Evolutionary conservation across 2,113 vertebrate species (phyloP), one percentile per base, ranked within the genome.

Genomic region (Trachemys scripta): DNA sequence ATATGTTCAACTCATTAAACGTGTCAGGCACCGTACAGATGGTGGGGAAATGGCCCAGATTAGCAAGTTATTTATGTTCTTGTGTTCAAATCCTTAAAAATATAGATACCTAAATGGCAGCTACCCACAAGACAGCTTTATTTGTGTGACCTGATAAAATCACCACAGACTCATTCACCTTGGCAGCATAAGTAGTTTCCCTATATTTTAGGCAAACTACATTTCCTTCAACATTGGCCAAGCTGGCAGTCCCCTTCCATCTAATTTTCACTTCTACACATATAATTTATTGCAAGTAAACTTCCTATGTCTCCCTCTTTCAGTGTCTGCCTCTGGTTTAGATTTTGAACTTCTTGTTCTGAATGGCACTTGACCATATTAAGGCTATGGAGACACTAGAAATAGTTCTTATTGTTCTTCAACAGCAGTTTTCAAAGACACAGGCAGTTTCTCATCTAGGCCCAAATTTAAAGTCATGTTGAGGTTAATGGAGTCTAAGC

Each of bases 1-100:
- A 10, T 81, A 20, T 89, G 49, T 76, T 91, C 84, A 80, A 80
- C 51, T 56, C 65, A 72, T 72, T 72, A 72, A 94, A 94, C 57
- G 88, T 96, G 93, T 85, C 88, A 93, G 59, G 91, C 65, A 94
- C 20, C 47, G 84, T 97, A 90, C 95, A 96, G 96, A 96, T 95
- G 94, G 97, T 94, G 65, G 96, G 95, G 92, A 95, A 96, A 93
- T 96, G 65, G n/a, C 65, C n/a, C 65, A 72, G 65, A 72, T 72
- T 72, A 72, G 65, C 65, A 72, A 72, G 65, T 72, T 72, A 72
- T 72, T 72, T 72, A n/a, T 72, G 65, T 72, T 72, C n/a, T 22
- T 72, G n/a, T 38, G n/a, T 72, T 72, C 35, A 72, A n/a, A 8
- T 22, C 19, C n/a, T 72, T 72, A 72, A 72, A 72, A 72, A 72